Conservation (phyloP, 2,113 vertebrate species). For the Carassius gibelio region DNA sequence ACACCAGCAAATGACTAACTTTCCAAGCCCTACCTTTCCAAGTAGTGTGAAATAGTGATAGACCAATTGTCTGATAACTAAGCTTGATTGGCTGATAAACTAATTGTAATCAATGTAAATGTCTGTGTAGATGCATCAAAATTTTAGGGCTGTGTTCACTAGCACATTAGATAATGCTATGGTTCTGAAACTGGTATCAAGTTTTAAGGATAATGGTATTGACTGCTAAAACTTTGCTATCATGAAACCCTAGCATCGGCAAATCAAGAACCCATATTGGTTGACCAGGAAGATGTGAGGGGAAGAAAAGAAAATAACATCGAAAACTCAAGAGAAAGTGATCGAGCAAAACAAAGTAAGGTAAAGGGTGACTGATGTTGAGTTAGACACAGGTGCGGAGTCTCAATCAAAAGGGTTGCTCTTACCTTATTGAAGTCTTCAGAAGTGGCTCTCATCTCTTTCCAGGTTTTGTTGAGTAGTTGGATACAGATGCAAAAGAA, state of each 20-base stretch:
- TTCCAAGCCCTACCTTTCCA: neutral
- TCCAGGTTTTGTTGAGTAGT: slow-evolving; percentile 99
- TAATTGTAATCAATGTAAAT: neutral
- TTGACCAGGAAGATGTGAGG: neutral
- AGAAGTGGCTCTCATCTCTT: slow-evolving; percentile 98
- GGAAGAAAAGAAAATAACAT: neutral
- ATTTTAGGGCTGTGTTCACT: neutral
- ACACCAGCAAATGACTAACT: neutral
- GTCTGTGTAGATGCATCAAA: neutral
- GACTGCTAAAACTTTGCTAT: neutral
- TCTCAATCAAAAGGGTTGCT: neutral
- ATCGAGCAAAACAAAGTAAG: neutral
- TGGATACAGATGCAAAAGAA: slow-evolving; percentile 99
- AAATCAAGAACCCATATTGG: neutral
- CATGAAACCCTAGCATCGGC: neutral
- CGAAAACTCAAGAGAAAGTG: neutral
- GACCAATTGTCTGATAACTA: neutral
- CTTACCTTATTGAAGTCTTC: slow-evolving; percentile 99
- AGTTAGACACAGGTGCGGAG: neutral
- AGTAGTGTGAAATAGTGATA: neutral
- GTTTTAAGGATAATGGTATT: neutral
- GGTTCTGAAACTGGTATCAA: accelerated
- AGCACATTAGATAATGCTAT: neutral
- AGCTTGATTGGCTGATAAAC: neutral
- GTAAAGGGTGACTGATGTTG: neutral